phyloP scores from a whole-genome alignment of 2,113 vertebrate genomes.

The Phaethon lepturus region DNA sequence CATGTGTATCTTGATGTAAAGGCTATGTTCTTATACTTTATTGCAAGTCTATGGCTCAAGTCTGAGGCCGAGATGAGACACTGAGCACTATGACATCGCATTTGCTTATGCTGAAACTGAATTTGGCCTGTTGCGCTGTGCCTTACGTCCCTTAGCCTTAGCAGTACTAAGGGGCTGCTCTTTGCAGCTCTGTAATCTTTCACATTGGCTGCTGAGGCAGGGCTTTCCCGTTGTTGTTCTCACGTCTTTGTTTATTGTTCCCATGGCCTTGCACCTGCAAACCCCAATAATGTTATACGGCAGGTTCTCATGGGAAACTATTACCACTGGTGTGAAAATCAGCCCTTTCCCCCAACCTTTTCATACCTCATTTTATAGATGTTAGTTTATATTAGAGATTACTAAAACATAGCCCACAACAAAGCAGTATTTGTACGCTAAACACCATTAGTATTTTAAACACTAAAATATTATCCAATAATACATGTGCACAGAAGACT shows the following conservation, averaged over 20 bases:
- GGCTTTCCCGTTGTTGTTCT: not conserved
- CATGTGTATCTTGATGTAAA: not conserved
- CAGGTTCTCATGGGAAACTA: not conserved
- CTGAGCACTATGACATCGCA: fast-evolving
- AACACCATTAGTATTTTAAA: not conserved
- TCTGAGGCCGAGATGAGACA: not conserved
- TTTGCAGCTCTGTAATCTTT: not conserved
- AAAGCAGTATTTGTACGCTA: not conserved
- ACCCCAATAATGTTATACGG: not conserved
- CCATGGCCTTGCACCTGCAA: not conserved
- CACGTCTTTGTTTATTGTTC: not conserved
- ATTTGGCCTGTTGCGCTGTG: not conserved
- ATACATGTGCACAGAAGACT: not conserved
- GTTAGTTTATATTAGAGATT: not conserved
- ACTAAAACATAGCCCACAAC: not conserved
- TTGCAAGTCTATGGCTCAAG: not conserved
- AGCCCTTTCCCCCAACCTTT: not conserved
- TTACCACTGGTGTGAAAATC: not conserved
- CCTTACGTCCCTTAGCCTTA: not conserved
- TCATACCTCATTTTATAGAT: not conserved
- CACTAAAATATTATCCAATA: not conserved
- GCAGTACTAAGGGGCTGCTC: not conserved
- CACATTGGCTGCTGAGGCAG: not conserved
- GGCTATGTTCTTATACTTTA: not conserved
- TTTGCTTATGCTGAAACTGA: not conserved